phyloP scores from a whole-genome alignment of 2,888 invertebrate species.

The Caradrina clavipalpis region DNA sequence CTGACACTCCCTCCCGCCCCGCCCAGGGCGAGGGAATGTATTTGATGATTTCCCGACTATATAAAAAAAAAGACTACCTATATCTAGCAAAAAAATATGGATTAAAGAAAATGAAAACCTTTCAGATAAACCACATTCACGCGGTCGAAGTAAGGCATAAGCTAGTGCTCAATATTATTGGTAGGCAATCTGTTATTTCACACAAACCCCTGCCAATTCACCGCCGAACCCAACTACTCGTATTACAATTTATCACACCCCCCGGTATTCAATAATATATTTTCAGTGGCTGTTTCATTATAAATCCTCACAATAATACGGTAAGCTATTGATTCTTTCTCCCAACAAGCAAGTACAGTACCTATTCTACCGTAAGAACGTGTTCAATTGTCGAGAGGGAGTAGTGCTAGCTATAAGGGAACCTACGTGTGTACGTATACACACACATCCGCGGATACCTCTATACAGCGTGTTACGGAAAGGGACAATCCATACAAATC shows the following conservation, averaged over 20 bases:
- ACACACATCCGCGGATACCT: slow-evolving; percentile 15
- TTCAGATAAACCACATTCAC: too few species aligned
- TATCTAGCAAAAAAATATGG: too few species aligned
- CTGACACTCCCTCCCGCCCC: too few species aligned
- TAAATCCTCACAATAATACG: slow-evolving; percentile 54
- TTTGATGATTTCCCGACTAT: too few species aligned
- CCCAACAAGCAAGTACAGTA: slow-evolving; percentile 55
- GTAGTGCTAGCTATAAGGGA: slow-evolving; percentile 28
- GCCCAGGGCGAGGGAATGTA: too few species aligned
- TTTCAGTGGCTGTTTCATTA: slow-evolving; percentile 24
- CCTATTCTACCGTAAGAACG: slow-evolving; percentile 57
- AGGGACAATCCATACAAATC: too few species aligned
- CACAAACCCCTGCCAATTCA: neutral
- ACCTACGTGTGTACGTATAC: slow-evolving; percentile 7
- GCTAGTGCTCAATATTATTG: too few species aligned
- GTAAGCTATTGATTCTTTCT: slow-evolving; percentile 58
- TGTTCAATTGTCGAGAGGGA: slow-evolving; percentile 58
- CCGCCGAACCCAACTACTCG: neutral
- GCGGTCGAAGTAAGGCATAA: too few species aligned
- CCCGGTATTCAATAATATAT: neutral
- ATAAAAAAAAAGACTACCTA: too few species aligned
- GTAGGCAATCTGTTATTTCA: too few species aligned
- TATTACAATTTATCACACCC: neutral
- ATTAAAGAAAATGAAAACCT: too few species aligned
- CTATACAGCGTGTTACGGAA: neutral